Base-by-base conservation (phyloP, 2,888 invertebrate species). In the Platerodrilus igneus region DNA sequence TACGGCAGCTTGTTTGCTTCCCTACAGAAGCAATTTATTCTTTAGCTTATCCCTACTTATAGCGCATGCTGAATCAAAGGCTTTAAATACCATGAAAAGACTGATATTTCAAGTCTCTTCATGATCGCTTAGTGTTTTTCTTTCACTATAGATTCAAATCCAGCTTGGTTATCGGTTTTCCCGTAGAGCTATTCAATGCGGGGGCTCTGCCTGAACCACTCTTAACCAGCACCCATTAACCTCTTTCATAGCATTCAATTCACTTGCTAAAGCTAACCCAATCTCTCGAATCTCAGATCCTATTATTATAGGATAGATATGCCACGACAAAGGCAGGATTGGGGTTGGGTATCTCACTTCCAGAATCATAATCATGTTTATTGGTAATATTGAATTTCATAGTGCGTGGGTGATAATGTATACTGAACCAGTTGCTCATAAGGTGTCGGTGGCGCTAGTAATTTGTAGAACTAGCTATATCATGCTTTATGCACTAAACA, bases 221-320 rank as follows among this genome's bases (percentile, higher is more conserved):
- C 48, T 50, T 50, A 40, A 49, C 43, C 41, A 49, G 46, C 37
- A 28, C 47, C 51, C 47, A 47, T 48, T 51, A 54, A 49, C 51
- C 51, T 45, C 53, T 50, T 53, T 52, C 51, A 45, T 50, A 44
- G 50, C 52, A 54, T 54, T 55, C 55, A 56, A 54, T 56, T 56
- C 56, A 57, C 56, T 55, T 50, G 45, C 41, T 46, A 49, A 54
- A 54, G 50, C 56, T 51, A 53, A 47, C 50, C 51, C 55, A 53
- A 54, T 56, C 47, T 52, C 47, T 43, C 53, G 57, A 56, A 57
- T 57, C 55, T 54, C 49, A 54, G 51, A 51, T 57, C 47, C 56
- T 48, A 57, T 57, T 58, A 58, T 57, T 54, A 56, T 45, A 46
- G 47, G 41, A 51, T 45, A 44, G 54, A 52, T 54, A 52, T 56